phyloP scores from a whole-genome alignment of 2,113 vertebrate genomes.

The Pseudolaguvia tuberculata region DNA sequence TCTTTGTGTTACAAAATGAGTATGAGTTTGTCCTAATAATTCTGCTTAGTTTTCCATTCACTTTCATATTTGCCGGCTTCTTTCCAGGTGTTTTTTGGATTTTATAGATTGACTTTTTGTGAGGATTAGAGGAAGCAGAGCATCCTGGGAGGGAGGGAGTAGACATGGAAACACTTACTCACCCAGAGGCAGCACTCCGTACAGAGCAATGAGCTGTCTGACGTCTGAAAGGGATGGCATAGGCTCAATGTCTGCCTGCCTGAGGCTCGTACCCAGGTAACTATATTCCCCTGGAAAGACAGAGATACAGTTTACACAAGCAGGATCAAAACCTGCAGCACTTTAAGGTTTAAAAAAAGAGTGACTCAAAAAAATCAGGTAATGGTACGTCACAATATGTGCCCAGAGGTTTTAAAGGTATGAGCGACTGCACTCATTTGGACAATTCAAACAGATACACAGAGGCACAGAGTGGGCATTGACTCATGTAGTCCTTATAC shows the following conservation, averaged over 20 bases:
- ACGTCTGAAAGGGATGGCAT: constrained; percentile 76
- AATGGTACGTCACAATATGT: background rate
- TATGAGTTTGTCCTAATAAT: background rate
- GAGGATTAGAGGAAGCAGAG: constrained; percentile 1
- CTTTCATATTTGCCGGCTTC: background rate
- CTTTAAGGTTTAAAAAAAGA: background rate
- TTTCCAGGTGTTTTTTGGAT: constrained; percentile 8
- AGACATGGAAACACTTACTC: constrained; percentile 48
- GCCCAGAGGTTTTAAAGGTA: background rate
- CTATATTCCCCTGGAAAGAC: constrained; percentile 69
- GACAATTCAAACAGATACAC: background rate
- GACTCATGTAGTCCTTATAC: background rate
- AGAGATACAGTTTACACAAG: background rate
- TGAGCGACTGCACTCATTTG: background rate
- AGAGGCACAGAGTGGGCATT: background rate
- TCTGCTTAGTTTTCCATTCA: background rate
- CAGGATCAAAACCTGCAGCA: constrained; percentile 8
- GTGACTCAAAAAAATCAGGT: constrained; percentile 1
- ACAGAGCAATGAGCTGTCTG: constrained; percentile 75
- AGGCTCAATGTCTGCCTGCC: constrained; percentile 64
- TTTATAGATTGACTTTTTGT: background rate
- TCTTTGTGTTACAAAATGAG: constrained; percentile 19
- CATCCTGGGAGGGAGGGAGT: constrained; percentile 11
- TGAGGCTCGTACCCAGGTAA: constrained; percentile 68
- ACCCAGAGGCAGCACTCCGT: constrained; percentile 79